phyloP scores from a whole-genome alignment of 1,140 invertebrate species.

The Phymastichus coffea region DNA sequence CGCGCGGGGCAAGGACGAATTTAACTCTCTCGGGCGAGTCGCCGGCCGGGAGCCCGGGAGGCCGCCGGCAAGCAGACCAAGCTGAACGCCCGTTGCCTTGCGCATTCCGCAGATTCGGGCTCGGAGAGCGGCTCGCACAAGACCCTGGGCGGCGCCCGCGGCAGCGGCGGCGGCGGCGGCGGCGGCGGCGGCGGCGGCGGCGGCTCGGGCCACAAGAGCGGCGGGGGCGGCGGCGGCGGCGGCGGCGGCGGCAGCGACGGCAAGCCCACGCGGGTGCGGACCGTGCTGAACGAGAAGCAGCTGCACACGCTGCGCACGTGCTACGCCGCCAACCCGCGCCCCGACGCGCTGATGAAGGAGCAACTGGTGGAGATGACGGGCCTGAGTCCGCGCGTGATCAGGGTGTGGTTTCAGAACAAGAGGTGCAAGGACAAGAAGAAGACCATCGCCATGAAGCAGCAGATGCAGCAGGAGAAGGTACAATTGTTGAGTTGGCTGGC shows the following conservation, averaged over 20 bases:
- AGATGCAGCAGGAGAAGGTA: conserved; percentile 97
- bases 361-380: conserved; percentile 98
- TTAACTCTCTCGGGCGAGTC: background rate
- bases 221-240: conserved; percentile 75
- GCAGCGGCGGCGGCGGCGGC: conserved; percentile 60
- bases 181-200: conserved; percentile 68
- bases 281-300: conserved; percentile 98
- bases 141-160: conserved; percentile 60
- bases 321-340: conserved; percentile 95
- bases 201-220: conserved; percentile 90
- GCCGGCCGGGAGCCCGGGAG: background rate
- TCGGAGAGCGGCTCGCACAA: conserved; percentile 83
- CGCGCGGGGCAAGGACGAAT: too few relatives aligned
- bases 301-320: conserved; percentile 92
- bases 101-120: conserved; percentile 69
- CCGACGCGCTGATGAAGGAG: conserved; percentile 99
- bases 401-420: conserved; percentile 99
- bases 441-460: conserved; percentile 94
- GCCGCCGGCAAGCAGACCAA: too few relatives aligned
- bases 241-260: conserved; percentile 72
- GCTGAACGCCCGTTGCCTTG: conserved; percentile 4
- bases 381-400: conserved; percentile 90
- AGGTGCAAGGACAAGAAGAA: conserved; percentile 99
- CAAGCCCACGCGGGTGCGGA: conserved; percentile 96
- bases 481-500: too few relatives aligned